These are phyloP conservation scores for Anableps anableps DNA, from an alignment of 2,797 vertebrate genomes.

Conservation along the genomic window DNA sequence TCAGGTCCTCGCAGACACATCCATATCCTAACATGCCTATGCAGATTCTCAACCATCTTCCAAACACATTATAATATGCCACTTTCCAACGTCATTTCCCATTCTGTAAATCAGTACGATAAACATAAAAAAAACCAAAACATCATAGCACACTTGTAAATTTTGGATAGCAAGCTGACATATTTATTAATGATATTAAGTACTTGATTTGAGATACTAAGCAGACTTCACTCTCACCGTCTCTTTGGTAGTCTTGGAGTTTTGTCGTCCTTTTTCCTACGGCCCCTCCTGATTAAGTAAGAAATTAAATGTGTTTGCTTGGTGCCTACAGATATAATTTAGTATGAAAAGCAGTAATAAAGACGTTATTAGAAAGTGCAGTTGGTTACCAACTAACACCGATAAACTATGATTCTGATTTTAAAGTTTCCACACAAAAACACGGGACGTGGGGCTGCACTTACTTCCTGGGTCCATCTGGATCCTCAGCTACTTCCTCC, in stretches of 20 bases:
- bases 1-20: neutral
- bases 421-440: neutral
- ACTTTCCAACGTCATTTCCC: too few relatives aligned
- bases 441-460: slow-evolving; percentile 35
- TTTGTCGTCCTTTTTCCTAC: slow-evolving; percentile 97
- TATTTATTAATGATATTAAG: neutral
- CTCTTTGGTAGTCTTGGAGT: slow-evolving; percentile 95
- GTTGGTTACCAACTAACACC: neutral
- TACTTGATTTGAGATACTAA: neutral
- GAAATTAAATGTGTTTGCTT: slow-evolving; percentile 6
- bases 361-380: neutral
- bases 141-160: neutral
- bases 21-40: neutral
- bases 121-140: too few relatives aligned
- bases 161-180: neutral
- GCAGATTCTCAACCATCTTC: neutral
- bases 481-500: slow-evolving; percentile 87
- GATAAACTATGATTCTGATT: neutral
- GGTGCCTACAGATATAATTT: neutral
- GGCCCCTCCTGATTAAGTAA: slow-evolving; percentile 85
- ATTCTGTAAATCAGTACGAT: too few relatives aligned
- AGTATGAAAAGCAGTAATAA: neutral
- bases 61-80: neutral
- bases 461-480: slow-evolving; percentile 94
- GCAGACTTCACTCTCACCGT: slow-evolving; percentile 81